Percentiles rank a stretch among this genome's conserved stretches.
phyloP scores from a whole-genome alignment of 2,888 invertebrate species.

The Dexiosoma caninum region DNA sequence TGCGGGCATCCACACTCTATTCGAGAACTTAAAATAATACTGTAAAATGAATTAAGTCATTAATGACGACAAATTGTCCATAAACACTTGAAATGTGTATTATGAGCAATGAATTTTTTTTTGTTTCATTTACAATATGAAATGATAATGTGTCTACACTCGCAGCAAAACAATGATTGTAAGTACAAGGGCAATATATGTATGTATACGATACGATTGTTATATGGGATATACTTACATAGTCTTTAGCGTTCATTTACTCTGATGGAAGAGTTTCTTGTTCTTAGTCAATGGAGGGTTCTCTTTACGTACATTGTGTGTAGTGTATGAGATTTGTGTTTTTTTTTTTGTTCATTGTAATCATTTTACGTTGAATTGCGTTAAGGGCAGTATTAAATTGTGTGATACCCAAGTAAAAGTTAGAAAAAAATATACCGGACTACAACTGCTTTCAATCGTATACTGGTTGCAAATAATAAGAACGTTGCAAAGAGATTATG shows the following conservation, averaged over 20 bases:
- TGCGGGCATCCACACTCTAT: constrained; percentile 52
- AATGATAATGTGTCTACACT: constrained; percentile 17
- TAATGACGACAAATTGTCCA: constrained; percentile 77
- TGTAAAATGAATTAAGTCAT: constrained; percentile 78
- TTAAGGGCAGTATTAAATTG: background rate
- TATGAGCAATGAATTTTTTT: constrained; percentile 23
- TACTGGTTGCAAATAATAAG: too few species aligned
- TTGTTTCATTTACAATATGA: background rate
- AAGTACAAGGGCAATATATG: background rate
- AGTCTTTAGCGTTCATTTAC: background rate
- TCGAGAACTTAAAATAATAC: constrained; percentile 55
- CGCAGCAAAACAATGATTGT: background rate
- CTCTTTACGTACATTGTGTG: background rate
- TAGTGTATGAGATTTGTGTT: constrained; percentile 30
- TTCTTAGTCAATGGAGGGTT: constrained; percentile 33
- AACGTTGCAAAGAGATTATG: too few species aligned
- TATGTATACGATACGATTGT: background rate
- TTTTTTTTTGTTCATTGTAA: constrained; percentile 25
- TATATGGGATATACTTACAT: background rate
- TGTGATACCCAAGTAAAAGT: background rate
- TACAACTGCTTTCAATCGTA: too few species aligned
- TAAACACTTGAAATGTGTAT: constrained; percentile 67
- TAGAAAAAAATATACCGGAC: too few species aligned
- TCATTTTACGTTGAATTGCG: too few species aligned
- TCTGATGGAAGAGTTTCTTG: constrained; percentile 18